Conservation (phyloP, 2,113 vertebrate species). For the Poecilia latipinna region DNA sequence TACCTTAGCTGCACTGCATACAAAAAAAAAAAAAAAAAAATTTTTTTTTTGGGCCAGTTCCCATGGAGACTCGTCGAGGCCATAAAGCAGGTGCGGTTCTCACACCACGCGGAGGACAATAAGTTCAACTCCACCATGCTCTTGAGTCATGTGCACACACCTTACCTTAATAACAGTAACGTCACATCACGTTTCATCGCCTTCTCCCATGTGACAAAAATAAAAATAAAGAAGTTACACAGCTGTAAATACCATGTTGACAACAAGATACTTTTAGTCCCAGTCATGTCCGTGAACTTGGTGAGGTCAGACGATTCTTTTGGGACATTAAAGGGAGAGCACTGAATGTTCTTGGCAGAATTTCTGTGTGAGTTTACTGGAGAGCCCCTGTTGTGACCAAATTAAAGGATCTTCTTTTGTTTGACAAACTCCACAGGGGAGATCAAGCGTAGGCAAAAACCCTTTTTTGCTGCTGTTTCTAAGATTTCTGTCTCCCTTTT, state of each 20-base stretch:
- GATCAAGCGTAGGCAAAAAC: constrained; percentile 75
- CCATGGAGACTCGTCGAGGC: constrained; percentile 65
- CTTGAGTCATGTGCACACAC: constrained; percentile 16
- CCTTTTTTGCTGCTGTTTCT: constrained; percentile 72
- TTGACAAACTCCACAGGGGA: constrained; percentile 79
- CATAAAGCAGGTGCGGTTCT: constrained; percentile 36
- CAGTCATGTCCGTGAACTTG: constrained; percentile 50
- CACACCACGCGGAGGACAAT: constrained; percentile 10
- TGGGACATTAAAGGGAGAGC: constrained; percentile 53
- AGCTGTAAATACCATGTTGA: constrained; percentile 17
- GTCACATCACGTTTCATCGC: constrained; percentile 4
- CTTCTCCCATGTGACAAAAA: constrained; percentile 13
- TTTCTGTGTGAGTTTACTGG: constrained; percentile 58
- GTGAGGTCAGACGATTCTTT: constrained; percentile 55
- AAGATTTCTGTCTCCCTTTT: constrained; percentile 58
- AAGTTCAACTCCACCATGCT: constrained; percentile 30
- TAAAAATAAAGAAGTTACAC: constrained; percentile 12
- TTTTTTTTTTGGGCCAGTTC: constrained; percentile 65
- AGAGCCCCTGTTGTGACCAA: constrained; percentile 74
- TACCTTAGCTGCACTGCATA: constrained; percentile 49
- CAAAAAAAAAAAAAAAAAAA: constrained; percentile 49
- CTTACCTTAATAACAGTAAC: constrained; percentile 30
- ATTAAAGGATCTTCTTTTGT: constrained; percentile 81
- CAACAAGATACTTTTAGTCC: constrained; percentile 31
- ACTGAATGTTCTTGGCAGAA: constrained; percentile 55